Conservation (phyloP, 1,140 invertebrate genomes). For the Aplysia californica region DNA sequence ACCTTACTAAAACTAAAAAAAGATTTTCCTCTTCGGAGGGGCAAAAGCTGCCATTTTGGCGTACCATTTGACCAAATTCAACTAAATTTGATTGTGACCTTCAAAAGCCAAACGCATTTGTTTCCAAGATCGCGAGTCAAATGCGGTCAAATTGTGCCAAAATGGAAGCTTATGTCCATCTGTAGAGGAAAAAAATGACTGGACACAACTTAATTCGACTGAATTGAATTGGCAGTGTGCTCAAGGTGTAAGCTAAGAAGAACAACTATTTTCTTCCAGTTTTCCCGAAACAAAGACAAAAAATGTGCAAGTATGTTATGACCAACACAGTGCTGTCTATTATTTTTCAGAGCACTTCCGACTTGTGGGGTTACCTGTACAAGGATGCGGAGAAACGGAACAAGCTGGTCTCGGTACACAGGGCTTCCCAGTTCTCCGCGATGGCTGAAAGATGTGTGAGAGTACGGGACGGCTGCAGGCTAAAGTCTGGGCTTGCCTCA, state of each 20-base stretch:
- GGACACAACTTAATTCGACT: not conserved
- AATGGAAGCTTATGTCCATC: no score
- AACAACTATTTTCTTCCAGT: not conserved
- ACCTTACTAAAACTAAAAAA: no score
- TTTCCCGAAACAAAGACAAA: no score
- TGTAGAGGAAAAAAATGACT: not conserved
- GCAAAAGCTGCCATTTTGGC: no score
- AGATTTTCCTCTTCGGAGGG: no score
- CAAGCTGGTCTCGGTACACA: not conserved
- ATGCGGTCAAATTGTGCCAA: no score
- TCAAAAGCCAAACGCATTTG: not conserved
- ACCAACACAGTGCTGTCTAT: not conserved
- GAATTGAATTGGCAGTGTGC: no score
- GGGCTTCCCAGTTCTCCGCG: not conserved
- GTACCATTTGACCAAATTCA: no score
- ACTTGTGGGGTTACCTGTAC: conserved; percentile 3
- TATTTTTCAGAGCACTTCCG: not conserved
- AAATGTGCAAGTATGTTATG: not conserved
- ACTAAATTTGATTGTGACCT: no score
- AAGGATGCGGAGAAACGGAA: not conserved
- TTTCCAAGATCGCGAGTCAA: not conserved
- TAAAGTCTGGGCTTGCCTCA: no score
- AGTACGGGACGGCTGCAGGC: no score
- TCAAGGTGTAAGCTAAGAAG: not conserved
- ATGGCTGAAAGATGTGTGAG: not conserved